Conservation (phyloP, 2,888 invertebrate genomes). For the Eupithecia abbreviata region DNA sequence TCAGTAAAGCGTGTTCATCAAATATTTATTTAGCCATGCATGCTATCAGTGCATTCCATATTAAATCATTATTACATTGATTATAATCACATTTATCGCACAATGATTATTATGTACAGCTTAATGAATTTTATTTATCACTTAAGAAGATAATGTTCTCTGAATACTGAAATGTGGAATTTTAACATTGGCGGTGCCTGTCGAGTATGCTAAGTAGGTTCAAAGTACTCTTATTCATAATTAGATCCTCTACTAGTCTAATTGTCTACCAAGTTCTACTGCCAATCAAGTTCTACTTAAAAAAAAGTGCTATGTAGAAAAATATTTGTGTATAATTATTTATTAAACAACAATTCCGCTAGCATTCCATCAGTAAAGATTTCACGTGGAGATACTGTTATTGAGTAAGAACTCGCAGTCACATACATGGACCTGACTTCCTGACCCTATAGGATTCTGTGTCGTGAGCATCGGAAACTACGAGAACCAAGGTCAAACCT, state of each 20-base stretch:
- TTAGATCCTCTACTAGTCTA: not conserved
- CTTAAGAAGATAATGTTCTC: not conserved
- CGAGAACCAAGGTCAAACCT: constrained; percentile 32
- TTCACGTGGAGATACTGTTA: constrained; percentile 31
- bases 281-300: not conserved
- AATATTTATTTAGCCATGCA: constrained; percentile 35
- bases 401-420: constrained; percentile 33
- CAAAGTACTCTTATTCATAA: not conserved
- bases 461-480: constrained; percentile 32
- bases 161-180: not conserved
- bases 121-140: not conserved
- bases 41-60: constrained; percentile 58
- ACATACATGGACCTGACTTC: constrained; percentile 32
- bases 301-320: not conserved
- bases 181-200: not conserved
- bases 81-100: constrained; percentile 1
- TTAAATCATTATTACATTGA: constrained; percentile 44
- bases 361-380: constrained; percentile 24
- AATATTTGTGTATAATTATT: not conserved
- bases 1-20: constrained; percentile 16
- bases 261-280: not conserved
- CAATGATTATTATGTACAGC: not conserved
- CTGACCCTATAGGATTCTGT: constrained; percentile 33
- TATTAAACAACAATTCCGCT: constrained; percentile 11
- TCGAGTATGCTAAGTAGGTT: not conserved